Base-by-base conservation (phyloP, 2,888 invertebrate genomes). In the Empis stercorea region DNA sequence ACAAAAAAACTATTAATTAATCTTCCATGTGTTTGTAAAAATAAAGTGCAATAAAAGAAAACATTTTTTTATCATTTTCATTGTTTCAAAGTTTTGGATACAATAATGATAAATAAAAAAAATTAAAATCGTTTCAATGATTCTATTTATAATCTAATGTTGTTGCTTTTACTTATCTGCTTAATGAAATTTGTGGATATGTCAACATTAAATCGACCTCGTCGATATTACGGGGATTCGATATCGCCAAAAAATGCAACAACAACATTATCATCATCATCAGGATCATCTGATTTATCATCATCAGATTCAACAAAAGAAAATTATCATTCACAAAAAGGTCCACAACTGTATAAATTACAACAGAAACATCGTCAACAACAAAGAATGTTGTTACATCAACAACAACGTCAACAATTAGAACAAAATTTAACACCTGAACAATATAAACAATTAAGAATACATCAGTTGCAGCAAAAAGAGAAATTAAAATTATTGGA, bases 391-490 rank as follows among this genome's bases (percentile, higher is more conserved):
- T 9, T 30, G 16, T 42, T 42, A 43, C 39, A 54, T 54, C 54
- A 57, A 55, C 49, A 47, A 49, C 16, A 56, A 55, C 48, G 52
- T 52, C 44, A 59, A 56, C 47, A 52, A 53, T 40, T 47, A 38
- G 30, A 47, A 42, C 42, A 47, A 42, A n/a, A n/a, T n/a, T 52
- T 60, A 34, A 55, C 55, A 60, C 84, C 86, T 57, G 79, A 80
- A 57, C 81, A 81, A 59, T 73, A 78, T 55, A 78, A 66, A 52
- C 61, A 79, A 59, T 64, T 78, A 44, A 68, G 72, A 48, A 65
- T 64, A 45, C 68, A 68, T 53, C 65, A 66, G 50, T 61, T 61
- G 27, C 56, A 65, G 55, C 65, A 69, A 47, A 68, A 68, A 48
- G 67, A 69, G 50, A 63, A 66, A 50, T 61, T 69, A 53, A 62